Conservation (phyloP, 2,888 invertebrate genomes). For the Pristionchus japonicus region DNA sequence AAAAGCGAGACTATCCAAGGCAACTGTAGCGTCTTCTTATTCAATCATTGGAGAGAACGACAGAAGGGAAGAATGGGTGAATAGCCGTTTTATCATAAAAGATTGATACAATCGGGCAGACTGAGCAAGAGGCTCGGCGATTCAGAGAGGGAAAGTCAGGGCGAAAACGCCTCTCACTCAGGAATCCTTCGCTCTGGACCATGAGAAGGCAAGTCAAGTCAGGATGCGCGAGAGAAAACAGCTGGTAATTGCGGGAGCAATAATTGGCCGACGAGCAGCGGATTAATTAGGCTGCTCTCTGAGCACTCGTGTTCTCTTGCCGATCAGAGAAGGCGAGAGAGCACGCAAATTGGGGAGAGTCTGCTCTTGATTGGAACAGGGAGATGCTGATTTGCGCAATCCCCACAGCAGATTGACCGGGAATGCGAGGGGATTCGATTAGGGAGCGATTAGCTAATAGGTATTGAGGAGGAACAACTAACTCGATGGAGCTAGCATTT, state of each 20-base stretch:
- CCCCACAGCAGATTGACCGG: slow-evolving; percentile 3
- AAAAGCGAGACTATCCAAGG: too few relatives aligned
- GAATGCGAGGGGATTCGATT: neutral
- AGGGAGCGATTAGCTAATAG: neutral
- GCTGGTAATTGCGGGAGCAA: neutral
- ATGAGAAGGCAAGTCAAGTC: too few relatives aligned
- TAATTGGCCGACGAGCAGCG: neutral
- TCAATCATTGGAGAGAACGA: too few relatives aligned
- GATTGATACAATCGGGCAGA: too few relatives aligned
- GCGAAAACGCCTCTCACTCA: too few relatives aligned
- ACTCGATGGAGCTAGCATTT: neutral
- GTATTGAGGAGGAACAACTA: neutral
- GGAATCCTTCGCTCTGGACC: too few relatives aligned
- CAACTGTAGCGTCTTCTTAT: too few relatives aligned
- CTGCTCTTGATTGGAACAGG: neutral
- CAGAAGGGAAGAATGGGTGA: too few relatives aligned
- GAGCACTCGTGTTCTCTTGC: neutral
- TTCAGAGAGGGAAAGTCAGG: too few relatives aligned
- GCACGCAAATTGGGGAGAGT: neutral
- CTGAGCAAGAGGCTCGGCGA: too few relatives aligned
- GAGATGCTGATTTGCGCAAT: slow-evolving; percentile 5
- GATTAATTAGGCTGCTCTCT: neutral
- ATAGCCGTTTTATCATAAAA: too few relatives aligned
- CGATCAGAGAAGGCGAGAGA: neutral
- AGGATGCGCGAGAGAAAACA: neutral